These are phyloP conservation scores for Hylaeus anthracinus DNA, from an alignment of 1,140 invertebrate genomes.

Conservation along the genomic window DNA sequence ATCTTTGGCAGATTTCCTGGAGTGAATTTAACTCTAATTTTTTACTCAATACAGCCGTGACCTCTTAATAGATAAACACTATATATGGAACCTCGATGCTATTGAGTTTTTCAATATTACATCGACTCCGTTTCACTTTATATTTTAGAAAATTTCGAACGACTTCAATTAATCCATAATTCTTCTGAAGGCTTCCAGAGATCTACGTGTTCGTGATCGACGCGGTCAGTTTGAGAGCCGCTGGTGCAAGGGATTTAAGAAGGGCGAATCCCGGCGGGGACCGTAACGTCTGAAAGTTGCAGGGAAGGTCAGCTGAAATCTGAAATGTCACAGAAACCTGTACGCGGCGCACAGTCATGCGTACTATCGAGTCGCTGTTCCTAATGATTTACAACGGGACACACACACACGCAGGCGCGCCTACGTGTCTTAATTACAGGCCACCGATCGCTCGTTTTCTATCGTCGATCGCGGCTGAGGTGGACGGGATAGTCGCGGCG, in stretches of 20 bases:
- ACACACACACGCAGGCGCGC: neutral
- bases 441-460: slow-evolving; percentile 20
- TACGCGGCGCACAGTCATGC: slow-evolving; percentile 13
- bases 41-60: no score
- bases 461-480: slow-evolving; percentile 27
- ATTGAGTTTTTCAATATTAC: no score
- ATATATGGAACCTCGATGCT: no score
- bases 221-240: no score
- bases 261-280: neutral
- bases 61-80: no score
- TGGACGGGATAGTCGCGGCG: slow-evolving; percentile 25
- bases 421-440: slow-evolving; percentile 37
- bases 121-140: no score
- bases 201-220: no score
- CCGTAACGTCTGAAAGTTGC: slow-evolving; percentile 17
- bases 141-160: no score
- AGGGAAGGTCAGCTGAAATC: slow-evolving; percentile 29
- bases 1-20: no score
- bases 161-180: no score
- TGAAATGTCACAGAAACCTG: slow-evolving; percentile 57
- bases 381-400: slow-evolving; percentile 59
- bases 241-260: neutral
- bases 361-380: slow-evolving; percentile 39
- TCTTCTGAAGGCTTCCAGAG: no score
- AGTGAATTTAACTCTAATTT: no score